Percentiles rank a stretch among this genome's conserved stretches.
Conservation (phyloP, 2,797 vertebrate genomes). For the Lithobates sylvaticus region DNA sequence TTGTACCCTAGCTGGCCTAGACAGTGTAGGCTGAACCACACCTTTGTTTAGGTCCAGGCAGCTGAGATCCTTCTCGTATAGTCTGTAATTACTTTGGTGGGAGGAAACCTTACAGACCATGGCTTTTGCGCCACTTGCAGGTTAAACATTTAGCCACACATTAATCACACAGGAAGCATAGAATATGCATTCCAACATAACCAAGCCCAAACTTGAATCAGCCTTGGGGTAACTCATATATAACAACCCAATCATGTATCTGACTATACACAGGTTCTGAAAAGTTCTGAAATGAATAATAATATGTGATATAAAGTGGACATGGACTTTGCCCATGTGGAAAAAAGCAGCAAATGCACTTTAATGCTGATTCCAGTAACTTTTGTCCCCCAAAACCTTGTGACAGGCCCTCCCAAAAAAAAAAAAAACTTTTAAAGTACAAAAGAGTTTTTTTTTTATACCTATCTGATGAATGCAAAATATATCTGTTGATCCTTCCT, state of each 20-base stretch:
- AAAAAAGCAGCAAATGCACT: too few relatives aligned
- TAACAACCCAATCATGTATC: background rate
- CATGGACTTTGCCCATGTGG: too few relatives aligned
- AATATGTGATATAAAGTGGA: too few relatives aligned
- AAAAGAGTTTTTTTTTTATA: too few relatives aligned
- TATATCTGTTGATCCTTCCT: too few relatives aligned
- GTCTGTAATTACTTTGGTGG: slow-evolving; percentile 46
- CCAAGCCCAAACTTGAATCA: background rate
- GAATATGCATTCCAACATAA: background rate
- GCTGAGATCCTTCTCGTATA: slow-evolving; percentile 23
- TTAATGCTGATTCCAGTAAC: too few relatives aligned
- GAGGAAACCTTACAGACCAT: slow-evolving; percentile 48
- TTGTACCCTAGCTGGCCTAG: slow-evolving; percentile 6
- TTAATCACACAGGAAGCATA: slow-evolving; percentile 33
- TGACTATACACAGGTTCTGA: too few relatives aligned
- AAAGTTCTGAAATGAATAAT: too few relatives aligned
- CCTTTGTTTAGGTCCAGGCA: slow-evolving; percentile 36
- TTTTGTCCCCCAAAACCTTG: too few relatives aligned
- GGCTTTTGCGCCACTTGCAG: slow-evolving; percentile 21
- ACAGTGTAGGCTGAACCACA: slow-evolving; percentile 52
- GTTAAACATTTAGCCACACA: slow-evolving; percentile 40
- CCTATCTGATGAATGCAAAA: too few relatives aligned
- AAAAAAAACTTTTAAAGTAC: too few relatives aligned
- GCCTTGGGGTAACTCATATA: background rate
- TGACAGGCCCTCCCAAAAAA: too few relatives aligned